Evolutionary conservation across 2,113 vertebrate genomes (phyloP), one percentile per base, ranked within the genome.

Genomic region (Vicugna pacos): DNA sequence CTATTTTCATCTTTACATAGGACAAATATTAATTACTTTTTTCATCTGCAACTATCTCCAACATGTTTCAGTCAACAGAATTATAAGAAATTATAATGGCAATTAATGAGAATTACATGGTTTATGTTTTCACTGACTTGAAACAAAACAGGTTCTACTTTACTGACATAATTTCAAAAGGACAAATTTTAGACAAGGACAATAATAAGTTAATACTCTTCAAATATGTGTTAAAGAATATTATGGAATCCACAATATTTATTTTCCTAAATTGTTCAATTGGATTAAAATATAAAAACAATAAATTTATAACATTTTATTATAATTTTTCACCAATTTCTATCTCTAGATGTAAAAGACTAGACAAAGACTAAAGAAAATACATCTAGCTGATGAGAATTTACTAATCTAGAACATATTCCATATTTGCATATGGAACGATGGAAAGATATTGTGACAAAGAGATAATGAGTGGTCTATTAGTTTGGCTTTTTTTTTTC

Each of bases 21-120:
- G 19, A 73, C 16, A 94, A 94, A 92, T 80, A 70, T 76, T 85
- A 48, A 14, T 75, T n/a, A 9, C 79, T 89, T 56, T 97, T 87
- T 83, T 91, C 35, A 88, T 28, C 16, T 60, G 72, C 16, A 67
- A 72, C 69, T 46, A 54, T 92, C 42, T 94, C 52, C 58, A 84
- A 73, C 13, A 77, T 90, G 17, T 46, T 83, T 91, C 30, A 54
- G 64, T 91, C 81, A 96, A 88, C 32, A 95, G 24, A 92, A 92
- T 87, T 90, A 92, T 52, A 86, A 35, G 60, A 35, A 89, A 85
- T 92, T 93, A 91, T 19, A 76, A 84, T 82, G 24, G 30, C 9
- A 92, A 60, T 76, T 97, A 91, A 64, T 94, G 65, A 94, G n/a
- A 88, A 85, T 32, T 46, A 9, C n/a, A 67, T 80, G 35, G 30